These are phyloP conservation scores for Sebastes trivittatus DNA, from an alignment of 2,797 vertebrate species.

Conservation along the genomic window DNA sequence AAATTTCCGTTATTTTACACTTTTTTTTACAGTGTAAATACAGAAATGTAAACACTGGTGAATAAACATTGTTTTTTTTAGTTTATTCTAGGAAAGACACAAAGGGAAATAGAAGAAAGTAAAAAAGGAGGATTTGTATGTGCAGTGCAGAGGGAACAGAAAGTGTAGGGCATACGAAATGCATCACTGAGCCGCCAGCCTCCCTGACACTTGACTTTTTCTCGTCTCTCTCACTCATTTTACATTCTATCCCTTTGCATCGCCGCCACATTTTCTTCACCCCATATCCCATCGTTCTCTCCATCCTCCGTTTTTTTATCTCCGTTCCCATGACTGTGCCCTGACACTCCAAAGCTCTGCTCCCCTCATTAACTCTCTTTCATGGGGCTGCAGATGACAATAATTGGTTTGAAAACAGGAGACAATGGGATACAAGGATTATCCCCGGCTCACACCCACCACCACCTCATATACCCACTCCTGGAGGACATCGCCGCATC, in stretches of 20 bases:
- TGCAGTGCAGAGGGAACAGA: conserved; percentile 5
- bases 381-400: conserved; percentile 75
- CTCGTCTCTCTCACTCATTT: conserved; percentile 31
- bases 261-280: conserved; percentile 18
- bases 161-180: conserved; percentile 31
- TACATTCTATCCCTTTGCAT: conserved; percentile 44
- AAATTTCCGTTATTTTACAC: too few relatives aligned
- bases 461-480: conserved; percentile 9
- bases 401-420: conserved; percentile 82
- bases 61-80: not conserved
- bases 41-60: not conserved
- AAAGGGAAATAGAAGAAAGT: not conserved
- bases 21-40: not conserved
- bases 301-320: conserved; percentile 38
- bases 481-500: conserved; percentile 18
- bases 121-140: not conserved
- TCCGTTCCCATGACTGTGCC: conserved; percentile 69
- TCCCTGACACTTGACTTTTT: conserved; percentile 49
- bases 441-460: conserved; percentile 57
- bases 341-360: conserved; percentile 75
- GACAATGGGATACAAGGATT: conserved; percentile 79
- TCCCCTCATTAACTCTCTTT: conserved; percentile 80
- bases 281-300: conserved; percentile 29
- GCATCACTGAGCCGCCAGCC: conserved; percentile 35
- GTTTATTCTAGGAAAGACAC: not conserved